Percentiles rank a stretch among this genome's conserved stretches.
phyloP scores from a whole-genome alignment of 2,113 vertebrate genomes.

The Xiphophorus couchianus region DNA sequence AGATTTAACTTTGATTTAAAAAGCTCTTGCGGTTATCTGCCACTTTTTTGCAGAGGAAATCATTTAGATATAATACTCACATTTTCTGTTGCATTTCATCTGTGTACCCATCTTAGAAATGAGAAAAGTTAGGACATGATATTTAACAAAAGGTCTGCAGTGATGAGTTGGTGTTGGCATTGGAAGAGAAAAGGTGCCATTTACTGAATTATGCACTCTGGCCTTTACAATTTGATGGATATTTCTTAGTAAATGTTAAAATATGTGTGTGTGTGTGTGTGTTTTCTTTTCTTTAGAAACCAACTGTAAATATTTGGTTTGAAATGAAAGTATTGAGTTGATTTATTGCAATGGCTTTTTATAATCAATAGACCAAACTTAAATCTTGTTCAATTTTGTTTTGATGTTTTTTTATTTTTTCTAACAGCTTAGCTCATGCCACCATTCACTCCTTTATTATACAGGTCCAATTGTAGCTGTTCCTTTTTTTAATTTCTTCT shows the following conservation, averaged over 20 bases:
- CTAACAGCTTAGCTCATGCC: slow-evolving; percentile 43
- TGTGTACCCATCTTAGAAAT: slow-evolving; percentile 10
- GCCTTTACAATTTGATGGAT: slow-evolving; percentile 40
- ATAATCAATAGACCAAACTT: slow-evolving; percentile 62
- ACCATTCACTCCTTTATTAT: slow-evolving; percentile 44
- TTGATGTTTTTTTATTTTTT: slow-evolving; percentile 23
- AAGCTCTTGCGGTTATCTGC: slow-evolving; percentile 19
- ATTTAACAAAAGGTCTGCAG: slow-evolving; percentile 31
- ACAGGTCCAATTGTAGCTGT: slow-evolving; percentile 45
- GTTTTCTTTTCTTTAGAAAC: slow-evolving; percentile 32
- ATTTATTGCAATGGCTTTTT: slow-evolving; percentile 60
- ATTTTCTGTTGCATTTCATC: slow-evolving; percentile 23
- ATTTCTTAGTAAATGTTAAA: slow-evolving; percentile 46
- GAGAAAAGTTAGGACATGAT: slow-evolving; percentile 14
- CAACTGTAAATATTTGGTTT: slow-evolving; percentile 68
- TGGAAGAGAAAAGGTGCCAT: slow-evolving; percentile 40
- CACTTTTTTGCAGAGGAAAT: slow-evolving; percentile 22
- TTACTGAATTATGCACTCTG: slow-evolving; percentile 52
- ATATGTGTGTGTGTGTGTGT: neutral
- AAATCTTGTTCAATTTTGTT: slow-evolving; percentile 2
- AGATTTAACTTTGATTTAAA: slow-evolving; percentile 2
- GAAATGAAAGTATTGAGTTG: slow-evolving; percentile 54
- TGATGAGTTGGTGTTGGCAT: slow-evolving; percentile 33
- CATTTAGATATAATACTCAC: slow-evolving; percentile 23
- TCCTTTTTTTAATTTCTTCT: neutral